Percentiles rank a stretch among this genome's conserved stretches.
Conservation (phyloP, 2,888 invertebrate species). For the Cephus sareptanus region DNA sequence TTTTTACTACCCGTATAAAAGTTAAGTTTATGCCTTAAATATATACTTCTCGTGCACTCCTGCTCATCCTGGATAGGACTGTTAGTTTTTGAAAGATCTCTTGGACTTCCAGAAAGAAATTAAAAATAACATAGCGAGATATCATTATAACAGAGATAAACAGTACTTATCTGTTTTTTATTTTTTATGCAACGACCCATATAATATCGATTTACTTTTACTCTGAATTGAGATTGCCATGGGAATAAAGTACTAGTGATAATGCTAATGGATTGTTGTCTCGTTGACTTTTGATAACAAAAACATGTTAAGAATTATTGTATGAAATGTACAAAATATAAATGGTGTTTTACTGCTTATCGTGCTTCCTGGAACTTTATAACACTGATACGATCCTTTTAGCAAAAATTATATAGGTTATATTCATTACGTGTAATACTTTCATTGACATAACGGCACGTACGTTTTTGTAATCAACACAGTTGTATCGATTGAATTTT, state of each 20-base stretch:
- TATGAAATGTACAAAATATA: background rate
- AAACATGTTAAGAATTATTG: background rate
- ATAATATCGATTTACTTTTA: background rate
- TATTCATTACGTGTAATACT: too few species aligned
- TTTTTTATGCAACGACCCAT: background rate
- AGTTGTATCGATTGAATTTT: background rate
- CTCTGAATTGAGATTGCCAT: background rate
- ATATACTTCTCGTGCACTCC: background rate
- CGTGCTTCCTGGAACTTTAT: background rate
- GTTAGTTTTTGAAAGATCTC: background rate
- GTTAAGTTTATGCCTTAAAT: background rate
- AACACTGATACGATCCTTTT: background rate
- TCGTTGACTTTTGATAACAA: background rate
- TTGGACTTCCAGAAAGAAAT: background rate
- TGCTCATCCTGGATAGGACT: background rate
- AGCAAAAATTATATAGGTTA: background rate
- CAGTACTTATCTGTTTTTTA: background rate
- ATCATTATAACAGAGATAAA: background rate
- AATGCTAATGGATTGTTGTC: background rate
- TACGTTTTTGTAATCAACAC: background rate
- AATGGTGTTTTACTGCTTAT: background rate
- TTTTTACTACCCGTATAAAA: background rate
- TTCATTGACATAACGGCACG: background rate
- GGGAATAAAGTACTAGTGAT: background rate
- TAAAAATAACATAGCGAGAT: background rate